A percentile compares a stretch with the other conserved stretches of the same genome.
These are phyloP conservation scores for Rhinogobius similis DNA, from an alignment of 2,113 vertebrate genomes.

Conservation along the genomic window DNA sequence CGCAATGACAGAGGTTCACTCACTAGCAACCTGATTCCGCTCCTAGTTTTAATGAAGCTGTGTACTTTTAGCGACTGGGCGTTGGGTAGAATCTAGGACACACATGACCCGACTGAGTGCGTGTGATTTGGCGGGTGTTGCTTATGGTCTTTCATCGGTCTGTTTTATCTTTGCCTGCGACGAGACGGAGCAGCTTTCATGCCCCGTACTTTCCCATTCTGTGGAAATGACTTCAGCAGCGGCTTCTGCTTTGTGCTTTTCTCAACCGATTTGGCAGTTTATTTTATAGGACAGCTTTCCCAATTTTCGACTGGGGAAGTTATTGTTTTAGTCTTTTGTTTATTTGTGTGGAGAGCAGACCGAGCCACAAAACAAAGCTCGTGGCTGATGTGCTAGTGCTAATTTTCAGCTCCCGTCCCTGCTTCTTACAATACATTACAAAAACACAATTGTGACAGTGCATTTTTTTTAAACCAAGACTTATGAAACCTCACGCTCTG, in stretches of 20 bases:
- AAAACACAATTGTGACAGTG: not conserved
- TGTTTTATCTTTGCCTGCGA: not conserved
- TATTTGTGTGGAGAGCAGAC: not conserved
- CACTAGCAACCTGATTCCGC: constrained; percentile 13
- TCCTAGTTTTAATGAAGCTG: constrained; percentile 27
- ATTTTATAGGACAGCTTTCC: not conserved
- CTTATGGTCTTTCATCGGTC: not conserved
- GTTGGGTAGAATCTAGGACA: not conserved
- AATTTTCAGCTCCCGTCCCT: not conserved
- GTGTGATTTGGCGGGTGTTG: not conserved
- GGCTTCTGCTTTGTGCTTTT: not conserved
- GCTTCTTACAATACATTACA: not conserved
- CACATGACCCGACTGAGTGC: not conserved
- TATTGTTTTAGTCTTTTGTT: not conserved
- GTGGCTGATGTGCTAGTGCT: not conserved
- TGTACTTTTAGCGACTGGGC: constrained; percentile 6
- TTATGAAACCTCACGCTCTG: too few relatives aligned
- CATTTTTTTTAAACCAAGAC: too few relatives aligned
- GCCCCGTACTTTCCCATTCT: not conserved
- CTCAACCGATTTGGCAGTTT: not conserved
- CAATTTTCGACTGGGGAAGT: not conserved
- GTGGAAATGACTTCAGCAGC: not conserved
- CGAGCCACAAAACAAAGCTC: not conserved
- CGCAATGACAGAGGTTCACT: constrained; percentile 29
- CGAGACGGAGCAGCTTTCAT: not conserved